Base-by-base conservation (phyloP, 2,113 vertebrate genomes). In the Salvator merianae region DNA sequence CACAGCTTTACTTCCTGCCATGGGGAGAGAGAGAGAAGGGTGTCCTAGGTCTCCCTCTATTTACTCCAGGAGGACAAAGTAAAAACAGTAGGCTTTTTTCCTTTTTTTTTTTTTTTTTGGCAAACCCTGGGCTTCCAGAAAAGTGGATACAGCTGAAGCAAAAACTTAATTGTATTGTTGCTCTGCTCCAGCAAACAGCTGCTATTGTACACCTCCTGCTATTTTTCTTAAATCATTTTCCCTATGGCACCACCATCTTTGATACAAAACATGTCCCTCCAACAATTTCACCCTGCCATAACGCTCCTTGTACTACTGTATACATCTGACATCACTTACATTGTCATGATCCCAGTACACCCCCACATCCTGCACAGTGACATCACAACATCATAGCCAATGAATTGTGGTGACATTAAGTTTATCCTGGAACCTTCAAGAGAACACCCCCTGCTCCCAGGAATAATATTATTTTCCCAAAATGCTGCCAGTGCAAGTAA, bases 301-400 rank as follows among this genome's bases (percentile, higher is more conserved):
- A 43, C 14, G 26, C 26, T 62, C 53, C 59, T 69, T 72, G 55
- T 16, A 10, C 59, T 47, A 50, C 26, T 38, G 83, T 47, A 59
- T 77, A 62, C 55, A 34, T 79, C 55, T 73, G 77, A 79, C 77
- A 53, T 34, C 53, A 73, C 24, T 66, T 77, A 73, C 83, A 32
- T 3, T 63, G 55, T 47, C 40, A 34, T 84, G 72, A 43, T 65
- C 77, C n/a, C 63, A 79, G 73, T 38, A 59, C 26, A 73, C 50
- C 22, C 40, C 53, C 77, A 28, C 24, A 43, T 78, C n/a, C n/a
- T 78, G 53, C 68, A 79, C 24, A 1, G 53, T 85, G 83, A 79
- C 55, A 73, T 79, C 83, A 66, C 59, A 22, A n/a, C 69, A 30
- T 24, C 10, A 28, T 38, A 85, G 40, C 68, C 83, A 85, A 72